Evolutionary conservation across 2,113 vertebrate genomes (phyloP), one percentile per base, ranked within the genome.

Genomic region (Indicator maculatus): DNA sequence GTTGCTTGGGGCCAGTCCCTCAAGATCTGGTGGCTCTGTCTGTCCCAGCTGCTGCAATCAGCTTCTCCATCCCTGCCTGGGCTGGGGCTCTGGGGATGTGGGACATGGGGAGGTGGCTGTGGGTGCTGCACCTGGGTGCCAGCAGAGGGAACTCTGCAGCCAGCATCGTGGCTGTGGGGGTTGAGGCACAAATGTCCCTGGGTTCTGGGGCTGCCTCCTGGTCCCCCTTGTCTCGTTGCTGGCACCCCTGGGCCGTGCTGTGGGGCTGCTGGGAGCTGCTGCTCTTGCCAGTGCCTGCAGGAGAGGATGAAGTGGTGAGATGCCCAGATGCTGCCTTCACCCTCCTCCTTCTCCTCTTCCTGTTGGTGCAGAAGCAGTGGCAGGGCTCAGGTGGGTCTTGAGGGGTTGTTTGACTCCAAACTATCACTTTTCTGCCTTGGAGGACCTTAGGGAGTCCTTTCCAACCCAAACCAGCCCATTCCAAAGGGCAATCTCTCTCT

Each of bases 131-230:
- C n/a, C 59, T 0, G 8, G 64, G 70, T 61, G 75, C 92, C 86
- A 1, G 86, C 92, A 92, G 94, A 88, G 94, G 92, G 84, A 89
- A 81, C 74, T 44, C 53, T 47, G 2, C 52, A 21, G 24, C 83
- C 10, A 7, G 56, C 28, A 3, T 52, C 12, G 8, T 0, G 16
- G 55, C 21, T 4, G 36, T 0, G n/a, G 67, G 59, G 1, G 8
- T 53, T 21, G 41, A 39, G 53, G 3, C 74, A 69, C 19, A 5
- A 2, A 2, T 58, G 73, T 44, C 24, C 23, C 16, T 9, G 52
- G 28, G 39, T 21, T 28, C 66, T 5, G 50, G 18, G 24, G 66
- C 72, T 74, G 83, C 39, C 39, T 12, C 50, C 23, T 50, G 23
- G 10, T 50, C 50, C 52, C 50, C 78, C 6, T 36, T 39, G 60